Base-by-base conservation (phyloP, 2,888 invertebrate species). In the Drosophila infuscata region DNA sequence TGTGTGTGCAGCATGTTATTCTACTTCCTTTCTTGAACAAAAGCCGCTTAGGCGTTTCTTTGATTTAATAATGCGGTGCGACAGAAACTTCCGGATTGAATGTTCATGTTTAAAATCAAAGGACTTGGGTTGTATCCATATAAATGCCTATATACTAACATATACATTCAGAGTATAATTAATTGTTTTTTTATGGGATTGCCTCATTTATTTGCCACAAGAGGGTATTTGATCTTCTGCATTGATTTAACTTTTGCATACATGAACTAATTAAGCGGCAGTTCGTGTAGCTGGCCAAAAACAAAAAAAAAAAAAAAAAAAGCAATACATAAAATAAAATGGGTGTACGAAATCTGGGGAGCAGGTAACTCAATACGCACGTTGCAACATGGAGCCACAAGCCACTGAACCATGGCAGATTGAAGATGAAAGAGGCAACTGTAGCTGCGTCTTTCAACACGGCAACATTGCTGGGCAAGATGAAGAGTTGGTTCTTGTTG, bases 1-100 rank as follows among this genome's bases (percentile, higher is more conserved):
- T 54, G 70, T 33, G 56, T 51, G 67, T 73, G 65, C 43, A 70
- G 52, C 57, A 61, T 46, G 58, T 63, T 83, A 80, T 81, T 90
- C 79, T 86, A 86, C 83, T 86, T 86, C 90, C 86, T 86, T 90
- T 86, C 83, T 60, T 70, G 74, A 72, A 73, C 88, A 84, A 86
- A 86, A 86, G 87, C 89, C 70, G 90, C 83, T 88, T 86, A 76
- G 56, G 30, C 56, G 74, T 52, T 33, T 74, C 58, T 35, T 67
- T 60, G 68, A 62, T 70, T 67, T 67, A 53, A 65, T 63, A 68
- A 74, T 30, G 68, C 59, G 51, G 64, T 78, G 81, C 73, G 71
- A 70, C 60, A 41, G 46, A 76, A 86, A 87, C 87, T 87, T 87
- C 86, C 86, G 86, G 86, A 90, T 90, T 74, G 78, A 46, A 25